phyloP scores from a whole-genome alignment of 2,113 vertebrate genomes.

The Chaetops frenatus region DNA sequence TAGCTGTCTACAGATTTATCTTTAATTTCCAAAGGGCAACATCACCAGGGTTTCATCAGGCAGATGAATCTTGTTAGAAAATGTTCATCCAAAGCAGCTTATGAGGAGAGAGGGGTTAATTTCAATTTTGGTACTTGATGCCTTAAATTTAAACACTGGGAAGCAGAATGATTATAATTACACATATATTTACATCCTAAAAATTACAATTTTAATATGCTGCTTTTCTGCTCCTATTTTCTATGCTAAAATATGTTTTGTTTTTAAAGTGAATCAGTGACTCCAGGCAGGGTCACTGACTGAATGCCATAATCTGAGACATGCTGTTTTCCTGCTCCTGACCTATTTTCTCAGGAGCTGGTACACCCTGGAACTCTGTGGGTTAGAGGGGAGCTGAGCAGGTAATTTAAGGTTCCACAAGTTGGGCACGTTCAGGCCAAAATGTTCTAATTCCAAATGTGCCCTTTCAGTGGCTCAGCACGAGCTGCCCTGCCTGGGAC shows the following conservation, averaged over 20 bases:
- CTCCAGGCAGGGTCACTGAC: neutral
- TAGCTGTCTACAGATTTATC: neutral
- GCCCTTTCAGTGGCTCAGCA: neutral
- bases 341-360: neutral
- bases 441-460: neutral
- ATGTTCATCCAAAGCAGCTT: neutral
- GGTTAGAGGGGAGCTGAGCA: neutral
- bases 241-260: accelerated
- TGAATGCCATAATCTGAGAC: accelerated
- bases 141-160: neutral
- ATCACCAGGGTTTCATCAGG: neutral
- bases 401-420: neutral
- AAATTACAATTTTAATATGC: too few relatives aligned
- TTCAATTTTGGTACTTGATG: neutral
- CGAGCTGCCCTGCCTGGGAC: neutral
- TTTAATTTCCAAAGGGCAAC: neutral
- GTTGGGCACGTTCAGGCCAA: neutral
- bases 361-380: neutral
- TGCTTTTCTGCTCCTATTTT: neutral
- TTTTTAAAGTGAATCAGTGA: neutral
- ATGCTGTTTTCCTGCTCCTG: neutral
- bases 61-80: neutral
- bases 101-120: neutral
- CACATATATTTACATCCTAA: neutral
- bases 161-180: neutral